Percentiles rank a stretch among this genome's conserved stretches.
phyloP scores from a whole-genome alignment of 2,797 vertebrate species.

The Parambassis ranga region DNA sequence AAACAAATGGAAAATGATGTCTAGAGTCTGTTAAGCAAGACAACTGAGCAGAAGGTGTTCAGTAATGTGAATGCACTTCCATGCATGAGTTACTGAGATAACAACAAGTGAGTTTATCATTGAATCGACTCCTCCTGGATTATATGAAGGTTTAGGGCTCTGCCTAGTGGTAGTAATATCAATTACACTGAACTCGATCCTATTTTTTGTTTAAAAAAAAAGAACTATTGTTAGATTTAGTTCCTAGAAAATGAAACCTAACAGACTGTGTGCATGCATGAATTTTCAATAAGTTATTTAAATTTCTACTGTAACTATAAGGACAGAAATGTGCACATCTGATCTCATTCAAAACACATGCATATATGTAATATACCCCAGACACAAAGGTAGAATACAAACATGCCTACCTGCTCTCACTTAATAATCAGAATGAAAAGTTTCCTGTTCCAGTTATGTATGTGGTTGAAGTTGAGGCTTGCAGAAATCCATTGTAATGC shows the following conservation, averaged over 20 bases:
- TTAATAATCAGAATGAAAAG: neutral
- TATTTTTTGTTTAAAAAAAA: neutral
- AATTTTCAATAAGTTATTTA: neutral
- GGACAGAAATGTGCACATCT: neutral
- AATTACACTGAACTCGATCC: slow-evolving; percentile 48
- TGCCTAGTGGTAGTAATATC: slow-evolving; percentile 61
- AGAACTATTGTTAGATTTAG: slow-evolving; percentile 1
- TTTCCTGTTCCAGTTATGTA: neutral
- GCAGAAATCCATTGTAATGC: neutral
- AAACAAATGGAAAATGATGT: neutral
- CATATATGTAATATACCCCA: neutral
- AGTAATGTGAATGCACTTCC: neutral
- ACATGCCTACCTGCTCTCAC: slow-evolving; percentile 25
- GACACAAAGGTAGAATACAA: neutral
- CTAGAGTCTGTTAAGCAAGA: neutral
- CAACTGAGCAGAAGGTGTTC: neutral
- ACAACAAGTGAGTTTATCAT: neutral
- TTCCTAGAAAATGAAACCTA: neutral
- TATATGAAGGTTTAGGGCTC: slow-evolving; percentile 46
- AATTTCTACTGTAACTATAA: neutral
- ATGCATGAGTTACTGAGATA: slow-evolving; percentile 3
- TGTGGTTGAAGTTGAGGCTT: slow-evolving; percentile 15
- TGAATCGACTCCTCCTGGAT: neutral
- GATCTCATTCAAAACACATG: neutral
- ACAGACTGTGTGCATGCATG: neutral